A percentile compares a stretch with the other conserved stretches of the same genome.
phyloP scores from a whole-genome alignment of 2,113 vertebrate genomes.

The Lagopus leucura region DNA sequence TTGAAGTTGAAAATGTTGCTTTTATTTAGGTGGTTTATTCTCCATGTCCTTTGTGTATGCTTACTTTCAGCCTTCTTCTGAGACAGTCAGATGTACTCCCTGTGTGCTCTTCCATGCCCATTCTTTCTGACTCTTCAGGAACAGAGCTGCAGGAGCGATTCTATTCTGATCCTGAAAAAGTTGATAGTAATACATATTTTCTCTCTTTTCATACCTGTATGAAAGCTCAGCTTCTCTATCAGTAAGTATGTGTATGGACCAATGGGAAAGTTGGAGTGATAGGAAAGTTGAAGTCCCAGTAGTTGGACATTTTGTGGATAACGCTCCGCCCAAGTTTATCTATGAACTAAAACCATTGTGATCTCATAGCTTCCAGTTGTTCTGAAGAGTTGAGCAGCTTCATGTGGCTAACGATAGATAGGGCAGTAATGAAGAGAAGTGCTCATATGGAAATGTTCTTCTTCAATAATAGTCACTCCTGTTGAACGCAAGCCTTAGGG shows the following conservation, averaged over 20 bases:
- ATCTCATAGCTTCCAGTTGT: background rate
- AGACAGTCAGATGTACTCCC: background rate
- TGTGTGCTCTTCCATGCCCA: background rate
- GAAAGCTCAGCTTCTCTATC: background rate
- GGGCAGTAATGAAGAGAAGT: background rate
- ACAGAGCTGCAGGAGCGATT: background rate
- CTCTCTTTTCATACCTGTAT: background rate
- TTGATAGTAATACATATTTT: background rate
- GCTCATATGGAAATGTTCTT: background rate
- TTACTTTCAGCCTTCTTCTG: background rate
- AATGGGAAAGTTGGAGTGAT: background rate
- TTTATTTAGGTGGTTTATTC: background rate
- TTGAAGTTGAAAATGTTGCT: background rate
- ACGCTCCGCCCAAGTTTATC: background rate
- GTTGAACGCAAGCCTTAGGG: constrained; percentile 9
- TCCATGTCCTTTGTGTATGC: background rate
- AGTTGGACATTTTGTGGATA: background rate
- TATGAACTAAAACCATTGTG: background rate
- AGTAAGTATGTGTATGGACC: background rate
- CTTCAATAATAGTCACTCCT: background rate
- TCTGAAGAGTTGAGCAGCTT: background rate
- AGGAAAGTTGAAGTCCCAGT: background rate
- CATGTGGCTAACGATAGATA: background rate
- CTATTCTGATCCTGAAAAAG: background rate
- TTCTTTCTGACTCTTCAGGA: background rate